Conservation (phyloP, 2,888 invertebrate genomes). For the Cistogaster globosa region DNA sequence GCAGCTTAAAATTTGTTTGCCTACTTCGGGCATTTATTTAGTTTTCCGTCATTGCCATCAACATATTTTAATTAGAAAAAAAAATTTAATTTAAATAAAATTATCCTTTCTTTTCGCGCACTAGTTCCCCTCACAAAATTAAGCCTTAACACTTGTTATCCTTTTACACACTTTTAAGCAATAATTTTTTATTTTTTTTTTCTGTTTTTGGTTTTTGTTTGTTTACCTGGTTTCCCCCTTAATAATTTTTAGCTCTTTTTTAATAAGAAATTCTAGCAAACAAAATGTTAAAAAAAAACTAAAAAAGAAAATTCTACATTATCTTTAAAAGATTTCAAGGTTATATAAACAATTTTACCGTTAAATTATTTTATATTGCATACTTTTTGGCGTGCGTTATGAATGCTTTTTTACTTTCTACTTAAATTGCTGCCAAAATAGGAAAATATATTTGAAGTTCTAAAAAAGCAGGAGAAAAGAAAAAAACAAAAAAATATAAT, state of each 20-base stretch:
- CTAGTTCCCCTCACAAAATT: neutral
- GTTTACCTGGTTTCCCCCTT: neutral
- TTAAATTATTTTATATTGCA: constrained; percentile 57
- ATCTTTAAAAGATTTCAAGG: constrained; percentile 58
- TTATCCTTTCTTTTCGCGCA: neutral
- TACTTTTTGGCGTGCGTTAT: constrained; percentile 53
- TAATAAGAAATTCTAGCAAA: neutral
- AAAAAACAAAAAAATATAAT: constrained; percentile 5
- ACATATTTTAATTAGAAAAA: too few species aligned
- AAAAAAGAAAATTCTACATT: constrained; percentile 23
- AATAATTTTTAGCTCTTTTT: constrained; percentile 15
- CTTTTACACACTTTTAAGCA: constrained; percentile 20
- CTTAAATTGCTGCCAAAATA: constrained; percentile 44
- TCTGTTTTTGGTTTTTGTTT: neutral
- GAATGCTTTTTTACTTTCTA: constrained; percentile 23
- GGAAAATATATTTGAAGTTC: constrained; percentile 38
- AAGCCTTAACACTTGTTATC: neutral
- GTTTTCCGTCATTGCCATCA: too few species aligned
- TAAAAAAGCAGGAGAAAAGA: constrained; percentile 10
- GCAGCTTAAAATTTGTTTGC: too few species aligned
- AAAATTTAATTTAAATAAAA: neutral
- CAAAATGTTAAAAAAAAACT: neutral
- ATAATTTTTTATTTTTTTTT: neutral
- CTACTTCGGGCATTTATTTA: too few species aligned
- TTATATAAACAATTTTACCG: constrained; percentile 50